phyloP scores from a whole-genome alignment of 2,113 vertebrate genomes.

The Neolamprologus hecqui region DNA sequence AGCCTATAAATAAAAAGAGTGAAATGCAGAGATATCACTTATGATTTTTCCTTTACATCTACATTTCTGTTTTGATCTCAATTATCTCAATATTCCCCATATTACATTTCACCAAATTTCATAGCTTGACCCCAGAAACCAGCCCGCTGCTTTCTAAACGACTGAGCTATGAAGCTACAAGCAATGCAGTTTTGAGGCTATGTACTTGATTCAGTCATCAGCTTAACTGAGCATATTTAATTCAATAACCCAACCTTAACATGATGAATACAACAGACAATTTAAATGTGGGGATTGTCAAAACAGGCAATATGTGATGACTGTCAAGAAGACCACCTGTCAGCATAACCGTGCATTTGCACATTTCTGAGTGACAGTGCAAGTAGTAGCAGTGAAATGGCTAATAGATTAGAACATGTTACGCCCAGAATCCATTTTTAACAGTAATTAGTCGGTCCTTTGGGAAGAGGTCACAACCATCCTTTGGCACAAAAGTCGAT shows the following conservation, averaged over 20 bases:
- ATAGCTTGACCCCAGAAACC: background rate
- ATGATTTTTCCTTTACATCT: background rate
- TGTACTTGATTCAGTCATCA: background rate
- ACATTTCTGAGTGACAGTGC: background rate
- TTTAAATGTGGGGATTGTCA: background rate
- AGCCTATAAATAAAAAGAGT: background rate
- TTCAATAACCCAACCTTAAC: background rate
- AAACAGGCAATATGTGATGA: background rate
- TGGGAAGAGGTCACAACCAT: background rate
- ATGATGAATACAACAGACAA: background rate
- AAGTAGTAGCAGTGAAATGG: background rate
- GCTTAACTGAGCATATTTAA: background rate
- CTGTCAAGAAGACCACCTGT: background rate
- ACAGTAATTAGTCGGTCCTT: background rate
- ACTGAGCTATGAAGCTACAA: background rate
- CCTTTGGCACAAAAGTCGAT: background rate
- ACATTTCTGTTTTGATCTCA: background rate
- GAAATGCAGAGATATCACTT: background rate
- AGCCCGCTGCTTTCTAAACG: rapidly evolving
- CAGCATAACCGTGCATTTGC: background rate
- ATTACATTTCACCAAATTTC: background rate
- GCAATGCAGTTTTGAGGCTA: background rate
- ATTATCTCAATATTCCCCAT: background rate
- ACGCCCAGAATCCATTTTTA: background rate
- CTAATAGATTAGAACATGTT: background rate